Evolutionary conservation across 2,888 invertebrate genomes (phyloP).

Genomic region (Metopia argyrocephala): DNA sequence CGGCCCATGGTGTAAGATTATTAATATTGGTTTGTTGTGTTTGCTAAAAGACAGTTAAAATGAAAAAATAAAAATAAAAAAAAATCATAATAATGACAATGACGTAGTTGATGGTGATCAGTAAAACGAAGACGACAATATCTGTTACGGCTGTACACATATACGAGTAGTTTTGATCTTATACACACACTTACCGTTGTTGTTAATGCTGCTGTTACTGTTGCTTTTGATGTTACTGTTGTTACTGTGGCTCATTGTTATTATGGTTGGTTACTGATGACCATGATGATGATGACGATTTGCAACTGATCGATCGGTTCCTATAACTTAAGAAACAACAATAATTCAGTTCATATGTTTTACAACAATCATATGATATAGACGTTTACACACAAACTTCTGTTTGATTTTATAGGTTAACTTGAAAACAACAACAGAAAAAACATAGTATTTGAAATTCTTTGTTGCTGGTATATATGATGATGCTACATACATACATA

Average conservation of each 20-base stretch:
- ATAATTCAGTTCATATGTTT: slow-evolving; percentile 53
- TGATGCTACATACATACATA: no score
- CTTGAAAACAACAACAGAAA: no score
- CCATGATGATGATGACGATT: slow-evolving; percentile 65
- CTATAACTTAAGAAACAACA: slow-evolving; percentile 53
- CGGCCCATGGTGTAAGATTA: slow-evolving; percentile 7
- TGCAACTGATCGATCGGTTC: slow-evolving; percentile 67
- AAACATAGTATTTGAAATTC: slow-evolving; percentile 14
- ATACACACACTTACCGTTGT: neutral
- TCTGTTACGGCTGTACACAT: slow-evolving; percentile 4
- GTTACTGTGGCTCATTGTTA: slow-evolving; percentile 28
- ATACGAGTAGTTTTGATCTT: neutral
- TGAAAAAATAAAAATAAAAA: no score
- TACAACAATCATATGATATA: slow-evolving; percentile 26
- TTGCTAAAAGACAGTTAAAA: slow-evolving; percentile 44
- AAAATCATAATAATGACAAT: slow-evolving; percentile 28
- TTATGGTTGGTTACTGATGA: slow-evolving; percentile 51
- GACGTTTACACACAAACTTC: slow-evolving; percentile 42
- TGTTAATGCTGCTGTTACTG: slow-evolving; percentile 16
- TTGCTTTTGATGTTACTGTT: slow-evolving; percentile 40
- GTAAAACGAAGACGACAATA: slow-evolving; percentile 41
- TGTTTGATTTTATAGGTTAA: slow-evolving; percentile 46
- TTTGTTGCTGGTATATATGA: slow-evolving; percentile 32
- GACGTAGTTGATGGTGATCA: slow-evolving; percentile 2
- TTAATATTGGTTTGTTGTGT: slow-evolving; percentile 26